Base-by-base conservation (phyloP, 2,888 invertebrate species). In the Aphidoletes aphidimyza region DNA sequence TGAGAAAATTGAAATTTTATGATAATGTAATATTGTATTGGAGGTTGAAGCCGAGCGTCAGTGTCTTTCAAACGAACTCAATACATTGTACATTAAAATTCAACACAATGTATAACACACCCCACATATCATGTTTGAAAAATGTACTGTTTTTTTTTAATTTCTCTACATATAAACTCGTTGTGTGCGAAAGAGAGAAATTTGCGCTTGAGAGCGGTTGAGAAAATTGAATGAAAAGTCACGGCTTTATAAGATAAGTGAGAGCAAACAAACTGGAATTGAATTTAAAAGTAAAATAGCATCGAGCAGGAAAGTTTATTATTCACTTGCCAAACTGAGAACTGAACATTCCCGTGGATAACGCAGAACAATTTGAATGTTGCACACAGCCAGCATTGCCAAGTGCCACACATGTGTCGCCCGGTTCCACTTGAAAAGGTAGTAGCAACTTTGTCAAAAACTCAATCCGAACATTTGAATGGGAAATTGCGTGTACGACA, bases 1-100 rank as follows among this genome's bases (percentile, higher is more conserved):
- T 69, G 69, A 69, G 69, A 69, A 69, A 69, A 69, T 69, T 69
- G 69, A 69, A 69, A 69, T 69, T 30, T 69, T 69, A 69, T 69
- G 69, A 69, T 69, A 69, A 69, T 69, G 69, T 34, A 69, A 69
- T 69, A 69, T n/a, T n/a, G 22, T 54, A 22, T 26, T 26, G 6
- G 22, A 54, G 26, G 69, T 14, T 69, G 30, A 26, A 69, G 69
- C 34, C 69, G 17, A 26, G 34, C 5, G 9, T 30, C 30, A 69
- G 26, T 69, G 30, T 30, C 30, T 69, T 69, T 69, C 30, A 30
- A 69, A 69, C 30, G 69, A 69, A 30, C 69, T 69, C 30, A 69
- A 69, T 69, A 69, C 30, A 3, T 30, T 69, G 30, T 69, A 30
- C 69, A 69, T 69, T 69, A 69, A 69, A 69, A 69, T 69, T 69